These are phyloP conservation scores for Champsocephalus gunnari DNA, from an alignment of 2,797 vertebrate species.

Conservation along the genomic window DNA sequence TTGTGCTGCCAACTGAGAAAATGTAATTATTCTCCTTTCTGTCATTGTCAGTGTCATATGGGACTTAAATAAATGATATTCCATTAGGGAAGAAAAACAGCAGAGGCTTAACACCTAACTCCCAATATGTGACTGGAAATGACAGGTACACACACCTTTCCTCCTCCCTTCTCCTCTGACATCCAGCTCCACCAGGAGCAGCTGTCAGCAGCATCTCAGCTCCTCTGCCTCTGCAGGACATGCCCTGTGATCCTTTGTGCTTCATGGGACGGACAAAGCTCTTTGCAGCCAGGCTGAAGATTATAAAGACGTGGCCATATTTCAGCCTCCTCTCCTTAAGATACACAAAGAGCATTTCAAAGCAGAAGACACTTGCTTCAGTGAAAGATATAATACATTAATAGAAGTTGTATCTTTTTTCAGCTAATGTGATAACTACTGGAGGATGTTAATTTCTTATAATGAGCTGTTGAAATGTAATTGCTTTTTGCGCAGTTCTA, in stretches of 20 bases:
- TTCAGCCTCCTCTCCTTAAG: conserved; percentile 9
- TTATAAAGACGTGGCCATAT: background rate
- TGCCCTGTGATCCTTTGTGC: conserved; percentile 10
- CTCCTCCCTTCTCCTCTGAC: conserved; percentile 4
- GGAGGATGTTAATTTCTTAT: background rate
- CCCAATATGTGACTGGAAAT: conserved; percentile 29
- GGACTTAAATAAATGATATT: conserved; percentile 32
- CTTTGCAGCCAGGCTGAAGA: background rate
- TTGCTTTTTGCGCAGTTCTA: background rate
- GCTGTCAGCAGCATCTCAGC: conserved; percentile 28
- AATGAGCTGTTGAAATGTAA: conserved; percentile 1
- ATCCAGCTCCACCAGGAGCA: conserved; percentile 1
- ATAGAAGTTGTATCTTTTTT: background rate
- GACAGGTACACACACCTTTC: background rate
- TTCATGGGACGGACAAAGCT: background rate
- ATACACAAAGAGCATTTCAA: background rate
- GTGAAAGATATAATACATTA: background rate
- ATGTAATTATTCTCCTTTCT: background rate
- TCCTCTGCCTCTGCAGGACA: background rate
- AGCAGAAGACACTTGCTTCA: too few relatives aligned
- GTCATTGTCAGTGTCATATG: conserved; percentile 24
- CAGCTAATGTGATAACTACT: background rate
- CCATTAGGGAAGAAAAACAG: conserved; percentile 26
- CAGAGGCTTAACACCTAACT: conserved; percentile 31
- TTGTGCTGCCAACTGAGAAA: conserved; percentile 14